phyloP scores from a whole-genome alignment of 2,888 invertebrate genomes.

The Lepidocyrtoides sp. region DNA sequence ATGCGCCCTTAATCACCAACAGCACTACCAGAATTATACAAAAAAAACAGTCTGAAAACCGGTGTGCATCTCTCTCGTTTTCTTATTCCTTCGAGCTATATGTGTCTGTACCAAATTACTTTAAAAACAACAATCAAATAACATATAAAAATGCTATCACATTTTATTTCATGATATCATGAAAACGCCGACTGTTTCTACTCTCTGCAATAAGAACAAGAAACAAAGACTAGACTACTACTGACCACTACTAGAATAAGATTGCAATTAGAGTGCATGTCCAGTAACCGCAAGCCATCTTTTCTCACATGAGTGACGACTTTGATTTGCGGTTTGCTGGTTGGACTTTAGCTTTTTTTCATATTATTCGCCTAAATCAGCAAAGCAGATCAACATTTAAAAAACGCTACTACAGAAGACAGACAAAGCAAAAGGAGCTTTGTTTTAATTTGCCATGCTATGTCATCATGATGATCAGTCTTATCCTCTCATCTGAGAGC shows the following conservation, averaged over 20 bases:
- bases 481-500: too few species aligned
- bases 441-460: slow-evolving; percentile 24
- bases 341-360: slow-evolving; percentile 35
- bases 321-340: slow-evolving; percentile 76
- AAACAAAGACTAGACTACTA: slow-evolving; percentile 31
- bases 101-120: slow-evolving; percentile 44
- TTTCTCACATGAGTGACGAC: slow-evolving; percentile 63
- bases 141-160: not conserved
- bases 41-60: slow-evolving; percentile 22
- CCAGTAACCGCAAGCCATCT: slow-evolving; percentile 75
- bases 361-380: slow-evolving; percentile 49
- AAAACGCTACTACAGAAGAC: not conserved
- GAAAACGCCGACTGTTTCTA: not conserved
- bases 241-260: not conserved
- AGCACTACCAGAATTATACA: not conserved
- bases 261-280: slow-evolving; percentile 80
- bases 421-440: not conserved
- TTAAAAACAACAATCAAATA: slow-evolving; percentile 27
- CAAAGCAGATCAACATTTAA: slow-evolving; percentile 19
- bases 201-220: not conserved
- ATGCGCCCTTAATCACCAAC: slow-evolving; percentile 47
- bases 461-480: slow-evolving; percentile 31
- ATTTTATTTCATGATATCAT: not conserved
- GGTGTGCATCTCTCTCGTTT: slow-evolving; percentile 48
- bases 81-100: slow-evolving; percentile 54